phyloP scores from a whole-genome alignment of 2,797 vertebrate genomes.

The Eidolon dupreanum region DNA sequence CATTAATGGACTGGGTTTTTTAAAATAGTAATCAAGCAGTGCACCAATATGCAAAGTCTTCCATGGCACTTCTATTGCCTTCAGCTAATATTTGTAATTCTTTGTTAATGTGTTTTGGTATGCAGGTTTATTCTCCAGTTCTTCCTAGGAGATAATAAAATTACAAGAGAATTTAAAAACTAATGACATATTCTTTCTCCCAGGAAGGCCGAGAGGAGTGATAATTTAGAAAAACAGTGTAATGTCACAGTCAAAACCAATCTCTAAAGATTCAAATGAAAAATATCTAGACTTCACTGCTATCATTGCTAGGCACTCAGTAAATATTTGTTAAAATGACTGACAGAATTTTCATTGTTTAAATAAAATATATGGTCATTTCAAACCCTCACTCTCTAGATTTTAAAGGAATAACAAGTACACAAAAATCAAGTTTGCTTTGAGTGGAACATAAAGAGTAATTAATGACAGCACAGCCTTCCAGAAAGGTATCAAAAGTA shows the following conservation, averaged over 20 bases:
- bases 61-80: constrained; percentile 1
- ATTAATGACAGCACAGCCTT: background rate
- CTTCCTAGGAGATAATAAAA: constrained; percentile 30
- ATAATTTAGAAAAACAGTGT: background rate
- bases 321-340: constrained; percentile 30
- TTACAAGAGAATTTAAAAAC: constrained; percentile 36
- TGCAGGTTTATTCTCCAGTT: background rate
- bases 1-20: background rate
- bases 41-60: background rate
- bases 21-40: constrained; percentile 20
- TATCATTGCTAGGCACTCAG: background rate
- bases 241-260: background rate
- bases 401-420: background rate
- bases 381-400: background rate
- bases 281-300: background rate
- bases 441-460: background rate
- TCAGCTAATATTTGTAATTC: constrained; percentile 40
- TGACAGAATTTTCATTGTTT: background rate
- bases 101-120: constrained; percentile 15
- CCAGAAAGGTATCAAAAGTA: background rate
- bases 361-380: background rate
- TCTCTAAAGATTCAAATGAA: background rate
- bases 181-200: constrained; percentile 27
- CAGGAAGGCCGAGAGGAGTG: background rate
- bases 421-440: constrained; percentile 5